Conservation (phyloP, 1,140 invertebrate species). For the Brachionus plicatilis region DNA sequence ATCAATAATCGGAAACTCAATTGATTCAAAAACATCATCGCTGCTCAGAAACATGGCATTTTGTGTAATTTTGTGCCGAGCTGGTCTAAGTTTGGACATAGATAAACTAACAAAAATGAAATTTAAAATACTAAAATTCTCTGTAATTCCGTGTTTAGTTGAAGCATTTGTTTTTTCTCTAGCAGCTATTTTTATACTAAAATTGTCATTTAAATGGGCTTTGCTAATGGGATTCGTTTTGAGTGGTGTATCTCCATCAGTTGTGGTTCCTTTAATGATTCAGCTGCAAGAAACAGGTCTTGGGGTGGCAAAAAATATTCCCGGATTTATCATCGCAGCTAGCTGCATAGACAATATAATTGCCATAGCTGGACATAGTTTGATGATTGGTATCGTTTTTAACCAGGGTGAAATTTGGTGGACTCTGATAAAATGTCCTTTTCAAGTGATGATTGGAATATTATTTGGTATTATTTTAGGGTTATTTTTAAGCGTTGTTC, state of each 20-base stretch:
- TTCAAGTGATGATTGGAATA: neutral
- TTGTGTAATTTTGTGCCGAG: conserved; percentile 82
- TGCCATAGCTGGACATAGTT: conserved; percentile 76
- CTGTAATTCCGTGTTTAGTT: conserved; percentile 76
- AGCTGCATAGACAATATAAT: conserved; percentile 77
- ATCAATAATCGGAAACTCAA: conserved; percentile 51
- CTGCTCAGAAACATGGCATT: conserved; percentile 72
- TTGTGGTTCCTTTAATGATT: conserved; percentile 84
- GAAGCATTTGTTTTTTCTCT: conserved; percentile 69
- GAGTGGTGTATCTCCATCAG: conserved; percentile 86
- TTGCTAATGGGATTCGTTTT: conserved; percentile 79
- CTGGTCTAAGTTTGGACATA: conserved; percentile 84
- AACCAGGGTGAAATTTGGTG: conserved; percentile 25
- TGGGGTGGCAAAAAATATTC: conserved; percentile 86
- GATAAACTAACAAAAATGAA: conserved; percentile 69
- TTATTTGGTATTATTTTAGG: neutral
- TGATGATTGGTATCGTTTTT: conserved; percentile 26
- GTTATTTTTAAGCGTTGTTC: neutral
- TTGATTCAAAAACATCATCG: conserved; percentile 54
- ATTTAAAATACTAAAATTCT: conserved; percentile 67
- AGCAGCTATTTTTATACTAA: conserved; percentile 68
- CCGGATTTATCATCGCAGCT: conserved; percentile 85
- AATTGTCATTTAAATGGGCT: conserved; percentile 78
- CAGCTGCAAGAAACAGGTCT: conserved; percentile 74
- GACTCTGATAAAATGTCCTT: neutral